Evolutionary conservation across 2,888 invertebrate genomes (phyloP).

Genomic region (Mesoligia furuncula): DNA sequence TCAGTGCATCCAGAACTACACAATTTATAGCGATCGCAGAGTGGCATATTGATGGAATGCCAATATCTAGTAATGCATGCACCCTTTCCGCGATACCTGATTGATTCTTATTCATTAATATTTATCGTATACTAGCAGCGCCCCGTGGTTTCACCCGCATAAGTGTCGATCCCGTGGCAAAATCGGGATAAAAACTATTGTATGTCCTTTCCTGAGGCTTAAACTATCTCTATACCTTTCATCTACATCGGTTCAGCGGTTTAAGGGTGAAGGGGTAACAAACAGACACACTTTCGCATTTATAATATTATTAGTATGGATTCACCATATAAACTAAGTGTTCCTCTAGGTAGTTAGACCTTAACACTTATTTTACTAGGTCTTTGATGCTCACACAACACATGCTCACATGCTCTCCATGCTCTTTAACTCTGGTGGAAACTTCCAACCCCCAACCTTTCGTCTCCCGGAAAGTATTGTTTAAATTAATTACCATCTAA

Average conservation of each 20-base stretch:
- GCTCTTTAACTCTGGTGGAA: not conserved
- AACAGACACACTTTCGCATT: too few relatives aligned
- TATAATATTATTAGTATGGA: too few relatives aligned
- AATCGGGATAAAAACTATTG: too few relatives aligned
- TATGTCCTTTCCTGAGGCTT: too few relatives aligned
- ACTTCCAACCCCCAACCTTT: not conserved
- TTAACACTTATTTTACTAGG: not conserved
- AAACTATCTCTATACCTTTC: too few relatives aligned
- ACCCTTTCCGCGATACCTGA: constrained; percentile 21
- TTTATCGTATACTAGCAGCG: constrained; percentile 8
- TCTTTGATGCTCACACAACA: not conserved
- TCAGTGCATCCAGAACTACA: constrained; percentile 28
- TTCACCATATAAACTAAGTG: not conserved
- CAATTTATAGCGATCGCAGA: constrained; percentile 30
- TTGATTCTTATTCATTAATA: constrained; percentile 30
- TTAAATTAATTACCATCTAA: constrained; percentile 26
- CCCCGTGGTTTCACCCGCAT: too few relatives aligned
- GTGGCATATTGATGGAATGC: constrained; percentile 44
- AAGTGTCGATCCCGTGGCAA: too few relatives aligned
- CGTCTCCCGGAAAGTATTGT: constrained; percentile 5
- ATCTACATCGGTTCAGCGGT: too few relatives aligned
- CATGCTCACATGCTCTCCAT: too few relatives aligned
- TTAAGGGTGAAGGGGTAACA: too few relatives aligned
- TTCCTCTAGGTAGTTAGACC: not conserved
- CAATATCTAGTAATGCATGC: constrained; percentile 27